Percentiles rank a stretch among this genome's conserved stretches.
Evolutionary conservation across 2,888 invertebrate genomes (phyloP).

Genomic region (Tigriopus californicus): DNA sequence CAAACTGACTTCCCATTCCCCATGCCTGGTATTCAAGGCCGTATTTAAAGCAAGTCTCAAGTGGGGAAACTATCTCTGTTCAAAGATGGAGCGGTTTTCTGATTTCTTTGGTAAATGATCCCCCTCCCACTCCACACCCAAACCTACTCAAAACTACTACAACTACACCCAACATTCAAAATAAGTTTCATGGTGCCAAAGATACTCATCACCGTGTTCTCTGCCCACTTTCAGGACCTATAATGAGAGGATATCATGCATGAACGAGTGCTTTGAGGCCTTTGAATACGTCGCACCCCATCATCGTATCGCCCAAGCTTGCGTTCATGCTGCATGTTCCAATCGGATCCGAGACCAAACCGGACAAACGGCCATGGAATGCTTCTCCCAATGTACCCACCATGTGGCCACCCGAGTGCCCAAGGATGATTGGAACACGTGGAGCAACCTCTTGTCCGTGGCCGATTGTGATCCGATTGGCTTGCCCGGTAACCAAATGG

Average conservation of each 20-base stretch:
- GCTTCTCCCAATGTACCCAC: conserved; percentile 1
- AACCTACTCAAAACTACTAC: too few relatives aligned
- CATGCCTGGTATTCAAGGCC: too few relatives aligned
- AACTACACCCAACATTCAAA: too few relatives aligned
- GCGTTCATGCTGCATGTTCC: conserved; percentile 10
- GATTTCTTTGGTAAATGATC: too few relatives aligned
- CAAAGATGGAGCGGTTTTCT: too few relatives aligned
- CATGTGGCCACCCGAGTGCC: background rate
- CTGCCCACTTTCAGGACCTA: background rate
- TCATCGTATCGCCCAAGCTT: conserved; percentile 9
- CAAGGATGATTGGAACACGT: conserved; percentile 1
- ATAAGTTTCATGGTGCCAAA: too few relatives aligned
- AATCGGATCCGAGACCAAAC: background rate
- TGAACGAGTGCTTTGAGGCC: conserved; percentile 7
- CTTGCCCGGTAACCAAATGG: background rate
- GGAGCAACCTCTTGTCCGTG: conserved; percentile 1
- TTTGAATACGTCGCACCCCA: conserved; percentile 1
- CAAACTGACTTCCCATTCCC: too few relatives aligned
- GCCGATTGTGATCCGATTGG: background rate
- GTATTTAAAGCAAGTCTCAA: too few relatives aligned
- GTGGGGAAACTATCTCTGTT: too few relatives aligned
- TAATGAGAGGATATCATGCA: background rate
- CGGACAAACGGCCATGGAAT: background rate
- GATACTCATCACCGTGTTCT: too few relatives aligned
- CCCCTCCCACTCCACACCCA: too few relatives aligned